Conservation (phyloP, 2,888 invertebrate genomes). For the Abrostola triplasia region DNA sequence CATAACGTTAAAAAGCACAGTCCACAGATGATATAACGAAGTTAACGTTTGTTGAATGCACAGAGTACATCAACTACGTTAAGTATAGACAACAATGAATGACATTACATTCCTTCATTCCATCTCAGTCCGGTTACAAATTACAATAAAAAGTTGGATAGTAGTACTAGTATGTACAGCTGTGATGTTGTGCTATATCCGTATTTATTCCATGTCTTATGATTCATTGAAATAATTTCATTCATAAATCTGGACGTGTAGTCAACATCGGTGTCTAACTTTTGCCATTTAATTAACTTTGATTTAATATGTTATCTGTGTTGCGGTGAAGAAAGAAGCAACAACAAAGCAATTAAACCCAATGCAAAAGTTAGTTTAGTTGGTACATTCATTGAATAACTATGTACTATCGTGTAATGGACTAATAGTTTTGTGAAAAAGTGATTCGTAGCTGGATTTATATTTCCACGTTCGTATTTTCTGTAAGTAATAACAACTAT, state of each 20-base stretch:
- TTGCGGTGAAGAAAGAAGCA: background rate
- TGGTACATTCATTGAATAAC: background rate
- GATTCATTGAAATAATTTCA: background rate
- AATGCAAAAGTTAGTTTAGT: slow-evolving; percentile 1
- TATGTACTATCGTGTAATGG: background rate
- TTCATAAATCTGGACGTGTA: background rate
- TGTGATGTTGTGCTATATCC: too few species aligned
- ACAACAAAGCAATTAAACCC: background rate
- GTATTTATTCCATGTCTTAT: background rate
- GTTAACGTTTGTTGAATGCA: too few species aligned
- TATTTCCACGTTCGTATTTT: background rate
- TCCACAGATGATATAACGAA: too few species aligned
- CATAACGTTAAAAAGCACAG: too few species aligned
- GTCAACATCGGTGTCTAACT: background rate
- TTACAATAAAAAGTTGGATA: too few species aligned
- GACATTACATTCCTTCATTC: too few species aligned
- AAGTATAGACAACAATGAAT: too few species aligned
- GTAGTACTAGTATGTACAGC: too few species aligned
- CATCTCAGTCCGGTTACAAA: too few species aligned
- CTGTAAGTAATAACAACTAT: background rate
- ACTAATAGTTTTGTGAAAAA: slow-evolving; percentile 2
- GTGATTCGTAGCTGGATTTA: slow-evolving; percentile 3
- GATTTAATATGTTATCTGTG: background rate
- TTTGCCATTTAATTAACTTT: background rate
- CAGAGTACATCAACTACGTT: too few species aligned